Evolutionary conservation across 2,888 invertebrate genomes (phyloP).

Genomic region (Volucella inanis): DNA sequence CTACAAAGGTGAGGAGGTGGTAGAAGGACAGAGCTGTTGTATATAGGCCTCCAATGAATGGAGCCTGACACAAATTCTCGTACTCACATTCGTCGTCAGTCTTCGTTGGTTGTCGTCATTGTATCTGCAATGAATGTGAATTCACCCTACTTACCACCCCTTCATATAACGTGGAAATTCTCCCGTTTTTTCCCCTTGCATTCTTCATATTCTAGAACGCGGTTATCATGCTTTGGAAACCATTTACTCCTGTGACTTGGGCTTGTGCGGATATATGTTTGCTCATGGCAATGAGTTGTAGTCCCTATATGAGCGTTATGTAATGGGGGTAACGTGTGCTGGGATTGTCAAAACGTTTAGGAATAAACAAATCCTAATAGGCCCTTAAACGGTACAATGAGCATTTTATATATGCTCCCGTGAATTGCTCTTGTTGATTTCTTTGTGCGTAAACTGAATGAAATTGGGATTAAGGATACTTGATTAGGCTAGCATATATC

Average conservation of each 20-base stretch:
- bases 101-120: too few species aligned
- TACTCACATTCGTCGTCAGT: too few species aligned
- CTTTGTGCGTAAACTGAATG: too few species aligned
- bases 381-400: conserved; percentile 30
- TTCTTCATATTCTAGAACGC: neutral
- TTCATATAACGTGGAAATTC: too few species aligned
- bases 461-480: too few species aligned
- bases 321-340: conserved; percentile 10
- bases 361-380: conserved; percentile 44
- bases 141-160: too few species aligned
- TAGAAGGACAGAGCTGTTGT: neutral
- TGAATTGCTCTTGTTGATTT: too few species aligned
- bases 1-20: neutral
- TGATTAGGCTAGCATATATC: too few species aligned
- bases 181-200: too few species aligned
- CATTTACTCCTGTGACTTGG: neutral
- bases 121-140: too few species aligned
- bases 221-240: neutral
- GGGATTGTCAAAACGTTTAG: conserved; percentile 25
- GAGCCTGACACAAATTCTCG: too few species aligned
- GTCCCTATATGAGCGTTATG: neutral
- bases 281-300: neutral
- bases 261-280: neutral
- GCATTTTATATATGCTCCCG: neutral
- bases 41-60: conserved; percentile 21